Evolutionary conservation across 2,888 invertebrate species (phyloP).

Genomic region (Phortica magna): DNA sequence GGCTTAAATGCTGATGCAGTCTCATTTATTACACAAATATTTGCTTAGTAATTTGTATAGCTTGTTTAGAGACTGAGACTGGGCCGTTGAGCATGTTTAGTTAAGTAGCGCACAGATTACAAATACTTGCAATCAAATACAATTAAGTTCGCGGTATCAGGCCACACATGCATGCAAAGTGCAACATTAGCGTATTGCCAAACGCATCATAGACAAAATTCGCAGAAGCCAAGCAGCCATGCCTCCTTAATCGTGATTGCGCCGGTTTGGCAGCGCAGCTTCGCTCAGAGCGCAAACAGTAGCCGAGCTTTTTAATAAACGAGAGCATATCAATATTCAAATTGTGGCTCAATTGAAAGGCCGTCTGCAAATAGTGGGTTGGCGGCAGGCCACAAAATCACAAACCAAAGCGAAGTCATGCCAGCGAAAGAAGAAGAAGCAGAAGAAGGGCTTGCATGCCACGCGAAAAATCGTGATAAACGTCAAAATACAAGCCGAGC

Average conservation of each 20-base stretch:
- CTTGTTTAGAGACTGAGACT: background rate
- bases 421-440: background rate
- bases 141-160: background rate
- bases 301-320: slow-evolving; percentile 33
- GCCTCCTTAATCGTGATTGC: slow-evolving; percentile 1
- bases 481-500: slow-evolving; percentile 65
- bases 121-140: background rate
- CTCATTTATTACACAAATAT: slow-evolving; percentile 58
- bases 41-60: slow-evolving; percentile 60
- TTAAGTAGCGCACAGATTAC: background rate
- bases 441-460: slow-evolving; percentile 30
- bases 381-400: background rate
- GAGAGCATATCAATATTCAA: slow-evolving; percentile 67
- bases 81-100: background rate
- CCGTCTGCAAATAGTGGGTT: background rate
- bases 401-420: background rate
- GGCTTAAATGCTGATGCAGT: slow-evolving; percentile 34
- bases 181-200: background rate
- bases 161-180: background rate
- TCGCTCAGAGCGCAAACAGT: slow-evolving; percentile 28
- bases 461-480: slow-evolving; percentile 67
- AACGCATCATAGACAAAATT: slow-evolving; percentile 14
- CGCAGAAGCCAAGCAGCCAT: background rate
- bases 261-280: background rate
- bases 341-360: slow-evolving; percentile 69